Conservation (phyloP, 2,797 vertebrate species). For the Helarctos malayanus region DNA sequence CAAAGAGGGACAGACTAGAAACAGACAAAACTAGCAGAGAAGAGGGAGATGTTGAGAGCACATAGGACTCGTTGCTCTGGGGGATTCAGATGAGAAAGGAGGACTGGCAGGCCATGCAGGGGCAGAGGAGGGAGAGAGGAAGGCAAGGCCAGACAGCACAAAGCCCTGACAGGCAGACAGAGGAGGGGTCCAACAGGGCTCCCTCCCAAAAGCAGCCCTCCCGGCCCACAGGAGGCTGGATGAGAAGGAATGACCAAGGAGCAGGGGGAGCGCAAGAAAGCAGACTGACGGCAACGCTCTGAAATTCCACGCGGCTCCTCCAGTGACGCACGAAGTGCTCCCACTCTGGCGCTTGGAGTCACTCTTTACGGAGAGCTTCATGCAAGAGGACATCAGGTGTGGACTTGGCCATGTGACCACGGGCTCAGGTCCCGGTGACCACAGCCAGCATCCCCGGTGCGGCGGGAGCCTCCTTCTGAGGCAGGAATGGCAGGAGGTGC, state of each 20-base stretch:
- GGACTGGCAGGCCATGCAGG: accelerated
- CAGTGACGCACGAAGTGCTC: accelerated
- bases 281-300: accelerated
- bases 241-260: accelerated
- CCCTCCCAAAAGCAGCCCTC: neutral
- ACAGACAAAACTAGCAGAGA: neutral
- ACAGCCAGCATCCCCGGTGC: accelerated
- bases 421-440: neutral
- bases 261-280: neutral
- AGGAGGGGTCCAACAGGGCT: neutral
- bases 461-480: neutral
- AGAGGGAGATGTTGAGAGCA: neutral
- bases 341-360: accelerated
- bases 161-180: neutral
- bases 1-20: neutral
- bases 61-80: accelerated
- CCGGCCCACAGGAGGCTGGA: neutral
- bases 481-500: accelerated
- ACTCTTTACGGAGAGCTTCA: accelerated
- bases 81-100: neutral
- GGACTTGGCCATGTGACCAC: accelerated
- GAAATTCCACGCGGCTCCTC: accelerated
- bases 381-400: accelerated
- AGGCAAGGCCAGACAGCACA: neutral
- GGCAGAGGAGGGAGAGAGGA: neutral